phyloP scores from a whole-genome alignment of 2,888 invertebrate species.

The Meteorus cinctellus region DNA sequence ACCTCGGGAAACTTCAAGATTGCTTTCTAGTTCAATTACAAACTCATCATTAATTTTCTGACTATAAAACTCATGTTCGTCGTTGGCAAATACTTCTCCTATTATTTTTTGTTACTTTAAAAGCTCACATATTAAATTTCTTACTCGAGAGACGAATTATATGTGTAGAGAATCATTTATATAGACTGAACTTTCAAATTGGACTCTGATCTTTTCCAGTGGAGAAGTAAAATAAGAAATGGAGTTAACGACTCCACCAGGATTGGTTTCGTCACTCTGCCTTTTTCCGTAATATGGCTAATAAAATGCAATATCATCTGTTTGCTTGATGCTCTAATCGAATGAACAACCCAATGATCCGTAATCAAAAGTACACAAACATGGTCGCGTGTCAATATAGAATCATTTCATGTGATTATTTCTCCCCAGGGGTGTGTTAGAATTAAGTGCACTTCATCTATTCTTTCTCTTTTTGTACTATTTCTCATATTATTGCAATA shows the following conservation, averaged over 20 bases:
- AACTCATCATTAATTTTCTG: not conserved
- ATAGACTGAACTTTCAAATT: too few species aligned
- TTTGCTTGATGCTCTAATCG: constrained; percentile 34
- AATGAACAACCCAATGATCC: constrained; percentile 62
- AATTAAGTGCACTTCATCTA: constrained; percentile 25
- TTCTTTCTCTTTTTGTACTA: not conserved
- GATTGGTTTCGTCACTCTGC: not conserved
- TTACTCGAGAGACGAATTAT: too few species aligned
- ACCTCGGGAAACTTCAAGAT: not conserved
- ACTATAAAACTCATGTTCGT: too few species aligned
- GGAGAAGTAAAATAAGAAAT: too few species aligned
- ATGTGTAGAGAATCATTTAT: too few species aligned
- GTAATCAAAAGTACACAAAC: constrained; percentile 62
- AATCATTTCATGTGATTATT: constrained; percentile 16
- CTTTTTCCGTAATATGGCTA: not conserved
- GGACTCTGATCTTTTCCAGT: too few species aligned
- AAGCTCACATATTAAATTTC: too few species aligned
- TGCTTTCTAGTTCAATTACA: not conserved
- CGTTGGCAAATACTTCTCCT: too few species aligned
- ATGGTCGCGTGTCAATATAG: constrained; percentile 60
- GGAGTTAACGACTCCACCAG: too few species aligned
- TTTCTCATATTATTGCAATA: constrained; percentile 33
- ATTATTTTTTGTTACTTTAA: too few species aligned
- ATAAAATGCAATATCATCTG: not conserved
- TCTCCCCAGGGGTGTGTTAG: constrained; percentile 40